Percentiles rank a stretch among this genome's conserved stretches.
phyloP scores from a whole-genome alignment of 2,797 vertebrate species.

The Myiotriccus ornatus region DNA sequence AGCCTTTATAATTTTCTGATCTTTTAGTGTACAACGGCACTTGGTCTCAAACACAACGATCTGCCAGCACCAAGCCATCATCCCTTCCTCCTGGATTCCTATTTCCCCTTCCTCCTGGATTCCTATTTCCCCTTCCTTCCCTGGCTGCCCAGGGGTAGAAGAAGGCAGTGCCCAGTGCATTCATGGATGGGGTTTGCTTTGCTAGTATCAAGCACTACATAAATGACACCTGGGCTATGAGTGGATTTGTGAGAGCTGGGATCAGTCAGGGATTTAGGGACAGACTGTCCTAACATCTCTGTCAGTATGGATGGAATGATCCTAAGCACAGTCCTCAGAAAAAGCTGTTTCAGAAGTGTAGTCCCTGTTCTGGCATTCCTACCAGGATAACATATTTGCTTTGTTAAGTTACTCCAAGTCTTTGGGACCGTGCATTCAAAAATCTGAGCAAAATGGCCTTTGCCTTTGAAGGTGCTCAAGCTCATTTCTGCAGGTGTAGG shows the following conservation, averaged over 20 bases:
- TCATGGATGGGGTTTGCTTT: not conserved
- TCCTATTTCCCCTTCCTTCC: not conserved
- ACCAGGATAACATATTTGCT: not conserved
- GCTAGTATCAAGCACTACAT: not conserved
- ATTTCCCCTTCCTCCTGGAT: not conserved
- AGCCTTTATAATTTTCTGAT: not conserved
- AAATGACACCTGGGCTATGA: not conserved
- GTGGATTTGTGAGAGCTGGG: not conserved
- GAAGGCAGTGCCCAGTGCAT: not conserved
- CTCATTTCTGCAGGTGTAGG: not conserved
- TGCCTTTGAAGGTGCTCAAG: not conserved
- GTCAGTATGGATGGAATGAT: not conserved
- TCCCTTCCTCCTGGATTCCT: not conserved
- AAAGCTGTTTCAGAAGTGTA: not conserved
- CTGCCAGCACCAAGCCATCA: not conserved
- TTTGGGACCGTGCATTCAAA: accelerated
- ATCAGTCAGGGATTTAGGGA: not conserved
- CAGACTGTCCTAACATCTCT: not conserved
- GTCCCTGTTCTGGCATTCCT: not conserved
- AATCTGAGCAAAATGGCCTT: not conserved
- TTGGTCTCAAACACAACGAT: not conserved
- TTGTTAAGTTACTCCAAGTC: not conserved
- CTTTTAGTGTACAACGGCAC: not conserved
- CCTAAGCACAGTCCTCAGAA: not conserved
- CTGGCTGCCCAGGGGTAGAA: not conserved